Base-by-base conservation (phyloP, 2,888 invertebrate genomes). In the Lithosia quadra region DNA sequence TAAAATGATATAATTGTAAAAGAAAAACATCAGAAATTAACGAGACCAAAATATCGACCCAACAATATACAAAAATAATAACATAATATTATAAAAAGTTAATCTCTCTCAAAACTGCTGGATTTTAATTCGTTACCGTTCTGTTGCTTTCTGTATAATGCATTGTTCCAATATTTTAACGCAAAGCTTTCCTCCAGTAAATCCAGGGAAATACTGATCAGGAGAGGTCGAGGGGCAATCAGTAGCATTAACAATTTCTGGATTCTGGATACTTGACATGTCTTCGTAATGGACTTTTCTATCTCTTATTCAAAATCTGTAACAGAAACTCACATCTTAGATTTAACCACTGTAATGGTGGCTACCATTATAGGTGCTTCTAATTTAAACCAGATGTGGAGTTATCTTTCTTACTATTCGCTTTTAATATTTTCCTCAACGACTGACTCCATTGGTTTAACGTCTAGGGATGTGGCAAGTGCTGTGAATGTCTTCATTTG, bases 381-480 rank as follows among this genome's bases (percentile, higher is more conserved):
- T n/a, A 49, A 49, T 49, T 49, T 49, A 9, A n/a, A 49, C 49
- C 8, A n/a, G n/a, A 49, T 9, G 18, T n/a, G n/a, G n/a, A n/a
- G n/a, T n/a, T n/a, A n/a, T n/a, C n/a, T n/a, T n/a, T n/a, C n/a
- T n/a, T n/a, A n/a, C n/a, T n/a, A n/a, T n/a, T n/a, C n/a, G 24
- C 24, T 22, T 56, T 13, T 56, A 8, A 58, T n/a, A n/a, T 33
- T 36, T 55, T 55, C 22, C 18, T 55, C 63, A 22, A 55, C 10
- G 36, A 11, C 21, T 22, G 33, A 15, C 55, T 63, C 55, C 34
- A 63, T 55, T 2, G 55, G 55, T 36, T 55, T 63, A 34, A 63
- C 55, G 4, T 63, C 36, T 15, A 63, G 34, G 33, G n/a, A 55
- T 18, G 22, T 15, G 0, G 63, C 63, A 11, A 63, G 63, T 21